phyloP scores from a whole-genome alignment of 2,113 vertebrate genomes.

The Tragelaphus imberbis region DNA sequence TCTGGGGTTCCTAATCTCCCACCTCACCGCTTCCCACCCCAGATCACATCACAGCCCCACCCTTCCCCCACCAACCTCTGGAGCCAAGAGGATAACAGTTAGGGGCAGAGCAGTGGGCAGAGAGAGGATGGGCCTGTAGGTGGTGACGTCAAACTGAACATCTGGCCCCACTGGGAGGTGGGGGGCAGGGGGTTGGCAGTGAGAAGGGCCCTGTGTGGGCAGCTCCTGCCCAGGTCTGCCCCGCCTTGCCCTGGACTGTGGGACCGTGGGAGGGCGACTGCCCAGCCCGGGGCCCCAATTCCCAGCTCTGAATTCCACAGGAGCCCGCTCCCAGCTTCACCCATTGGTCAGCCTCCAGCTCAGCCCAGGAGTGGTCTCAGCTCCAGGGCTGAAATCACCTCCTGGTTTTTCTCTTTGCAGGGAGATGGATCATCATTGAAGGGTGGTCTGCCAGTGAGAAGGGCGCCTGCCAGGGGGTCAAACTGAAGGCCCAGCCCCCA shows the following conservation, averaged over 20 bases:
- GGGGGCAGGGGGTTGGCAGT: background rate
- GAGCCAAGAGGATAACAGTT: background rate
- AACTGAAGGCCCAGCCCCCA: background rate
- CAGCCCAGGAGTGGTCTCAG: too few species aligned
- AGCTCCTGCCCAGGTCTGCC: background rate
- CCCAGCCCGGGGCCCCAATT: background rate
- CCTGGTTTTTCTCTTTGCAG: background rate
- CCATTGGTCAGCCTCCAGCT: background rate
- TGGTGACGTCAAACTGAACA: background rate
- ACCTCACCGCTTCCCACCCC: background rate
- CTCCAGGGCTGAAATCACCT: background rate
- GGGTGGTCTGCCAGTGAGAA: background rate
- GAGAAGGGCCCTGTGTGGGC: background rate
- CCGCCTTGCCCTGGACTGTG: background rate
- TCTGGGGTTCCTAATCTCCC: background rate
- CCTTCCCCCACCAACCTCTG: background rate
- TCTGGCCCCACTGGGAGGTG: background rate
- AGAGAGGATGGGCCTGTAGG: too few species aligned
- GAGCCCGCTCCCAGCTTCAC: background rate
- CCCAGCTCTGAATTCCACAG: fast-evolving
- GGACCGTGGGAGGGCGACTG: background rate
- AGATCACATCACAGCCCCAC: background rate
- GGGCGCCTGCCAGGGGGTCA: too few species aligned
- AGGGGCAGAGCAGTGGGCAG: background rate
- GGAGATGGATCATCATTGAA: too few species aligned